Percentiles rank a stretch among this genome's conserved stretches.
These are phyloP conservation scores for Leptopilina myrica DNA, from an alignment of 2,888 invertebrate genomes.

Conservation along the genomic window DNA sequence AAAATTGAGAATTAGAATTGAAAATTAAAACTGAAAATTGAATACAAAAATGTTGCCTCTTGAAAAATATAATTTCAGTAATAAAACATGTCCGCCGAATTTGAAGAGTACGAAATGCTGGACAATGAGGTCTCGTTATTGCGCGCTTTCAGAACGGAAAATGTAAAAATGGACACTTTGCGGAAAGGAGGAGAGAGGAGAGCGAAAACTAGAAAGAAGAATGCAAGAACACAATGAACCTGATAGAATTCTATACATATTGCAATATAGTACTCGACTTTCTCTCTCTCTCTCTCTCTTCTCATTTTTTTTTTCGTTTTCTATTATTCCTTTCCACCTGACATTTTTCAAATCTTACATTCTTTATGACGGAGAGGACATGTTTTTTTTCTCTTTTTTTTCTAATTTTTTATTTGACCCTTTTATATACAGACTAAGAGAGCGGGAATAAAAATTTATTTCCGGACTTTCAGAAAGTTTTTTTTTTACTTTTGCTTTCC, in stretches of 20 bases:
- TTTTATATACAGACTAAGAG: not conserved
- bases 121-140: constrained; percentile 9
- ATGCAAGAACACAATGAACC: constrained; percentile 21
- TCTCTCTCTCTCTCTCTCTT: not conserved
- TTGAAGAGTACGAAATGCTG: not conserved
- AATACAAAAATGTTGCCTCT: no score
- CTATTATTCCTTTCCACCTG: constrained; percentile 23
- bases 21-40: no score
- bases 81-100: not conserved
- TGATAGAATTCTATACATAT: constrained; percentile 27
- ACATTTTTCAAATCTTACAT: not conserved
- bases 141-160: constrained; percentile 8
- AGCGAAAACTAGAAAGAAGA: constrained; percentile 1
- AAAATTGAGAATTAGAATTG: no score
- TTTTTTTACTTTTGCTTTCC: no score
- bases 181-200: not conserved
- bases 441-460: no score
- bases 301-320: not conserved
- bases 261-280: not conserved
- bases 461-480: no score
- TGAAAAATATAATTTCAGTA: no score
- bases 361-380: not conserved
- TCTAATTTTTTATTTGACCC: constrained; percentile 5
- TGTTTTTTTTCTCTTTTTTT: not conserved
- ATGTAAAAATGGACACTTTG: constrained; percentile 6